These are phyloP conservation scores for Eristalis pertinax DNA, from an alignment of 2,888 invertebrate species.

Conservation along the genomic window DNA sequence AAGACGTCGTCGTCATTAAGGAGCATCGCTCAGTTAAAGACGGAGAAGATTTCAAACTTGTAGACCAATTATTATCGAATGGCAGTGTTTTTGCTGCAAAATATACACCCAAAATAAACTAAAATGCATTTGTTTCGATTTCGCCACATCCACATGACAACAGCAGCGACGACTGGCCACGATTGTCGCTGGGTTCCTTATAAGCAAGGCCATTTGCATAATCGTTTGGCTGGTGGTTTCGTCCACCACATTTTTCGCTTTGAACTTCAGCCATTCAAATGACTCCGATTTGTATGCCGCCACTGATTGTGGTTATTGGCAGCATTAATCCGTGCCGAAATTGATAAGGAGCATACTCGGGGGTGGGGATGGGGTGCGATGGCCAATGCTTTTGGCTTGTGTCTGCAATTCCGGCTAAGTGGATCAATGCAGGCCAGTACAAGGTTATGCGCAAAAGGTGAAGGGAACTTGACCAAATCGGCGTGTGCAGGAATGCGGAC, in stretches of 20 bases:
- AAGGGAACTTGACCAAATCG: neutral
- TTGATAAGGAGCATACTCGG: neutral
- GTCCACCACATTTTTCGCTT: neutral
- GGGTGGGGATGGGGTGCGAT: neutral
- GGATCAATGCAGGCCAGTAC: neutral
- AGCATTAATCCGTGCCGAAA: neutral
- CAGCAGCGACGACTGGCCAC: neutral
- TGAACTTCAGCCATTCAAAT: neutral
- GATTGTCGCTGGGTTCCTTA: neutral
- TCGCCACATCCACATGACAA: neutral
- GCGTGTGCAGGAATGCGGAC: neutral
- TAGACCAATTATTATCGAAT: conserved; percentile 42
- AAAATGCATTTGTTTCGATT: conserved; percentile 4
- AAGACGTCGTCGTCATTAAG: conserved; percentile 51
- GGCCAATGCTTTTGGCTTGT: neutral
- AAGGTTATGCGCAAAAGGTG: neutral
- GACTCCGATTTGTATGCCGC: neutral
- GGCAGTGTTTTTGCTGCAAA: conserved; percentile 26
- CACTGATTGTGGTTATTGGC: neutral
- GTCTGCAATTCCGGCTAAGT: neutral
- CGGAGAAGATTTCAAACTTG: conserved; percentile 17
- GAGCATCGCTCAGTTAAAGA: neutral
- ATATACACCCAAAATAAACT: conserved; percentile 18
- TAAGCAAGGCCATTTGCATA: neutral
- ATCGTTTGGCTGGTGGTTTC: neutral